Evolutionary conservation across 2,113 vertebrate genomes (phyloP), one percentile per base, ranked within the genome.

Genomic region (Pardalotus punctatus): DNA sequence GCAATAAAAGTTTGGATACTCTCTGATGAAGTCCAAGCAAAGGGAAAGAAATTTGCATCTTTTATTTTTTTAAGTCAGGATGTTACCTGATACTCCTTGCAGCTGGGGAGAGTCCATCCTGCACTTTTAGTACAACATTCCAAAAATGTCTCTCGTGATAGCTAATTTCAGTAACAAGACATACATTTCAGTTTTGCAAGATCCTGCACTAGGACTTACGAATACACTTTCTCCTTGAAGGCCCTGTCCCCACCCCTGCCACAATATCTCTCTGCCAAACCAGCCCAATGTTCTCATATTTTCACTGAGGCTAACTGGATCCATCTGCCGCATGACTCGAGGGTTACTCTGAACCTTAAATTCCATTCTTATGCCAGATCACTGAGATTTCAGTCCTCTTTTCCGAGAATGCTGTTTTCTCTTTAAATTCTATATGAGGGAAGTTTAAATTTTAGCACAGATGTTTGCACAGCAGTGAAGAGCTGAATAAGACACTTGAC

Each of bases 231-330:
- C 43, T 81, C 38, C 43, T 79, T 79, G 78, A 92, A 81, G 61
- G 50, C 50, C 8, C 35, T 90, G 67, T 95, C 65, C 45, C 69
- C 77, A 77, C 28, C 57, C 78, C 51, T 92, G 48, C 57, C 50
- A 64, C 66, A 84, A 11, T 27, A 51, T n/a, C 61, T 81, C 47
- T 72, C 61, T 87, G 89, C 72, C 86, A 96, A 94, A 65, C 47
- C 51, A 86, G 60, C 18, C 77, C 36, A 29, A 38, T 29, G 23
- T 81, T 95, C 83, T 93, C 38, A 27, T 65, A 45, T 82, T 94
- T 89, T 85, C 91, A 93, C 24, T 69, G 45, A 74, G 43, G 62
- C 58, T 90, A 96, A 93, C 73, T 58, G 74, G 71, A 94, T 94
- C 66, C 78, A 87, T 89, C 70, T 96, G 93, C 66, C 0, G 0